phyloP scores from a whole-genome alignment of 2,797 vertebrate species.

The Acestrorhynchus altus region DNA sequence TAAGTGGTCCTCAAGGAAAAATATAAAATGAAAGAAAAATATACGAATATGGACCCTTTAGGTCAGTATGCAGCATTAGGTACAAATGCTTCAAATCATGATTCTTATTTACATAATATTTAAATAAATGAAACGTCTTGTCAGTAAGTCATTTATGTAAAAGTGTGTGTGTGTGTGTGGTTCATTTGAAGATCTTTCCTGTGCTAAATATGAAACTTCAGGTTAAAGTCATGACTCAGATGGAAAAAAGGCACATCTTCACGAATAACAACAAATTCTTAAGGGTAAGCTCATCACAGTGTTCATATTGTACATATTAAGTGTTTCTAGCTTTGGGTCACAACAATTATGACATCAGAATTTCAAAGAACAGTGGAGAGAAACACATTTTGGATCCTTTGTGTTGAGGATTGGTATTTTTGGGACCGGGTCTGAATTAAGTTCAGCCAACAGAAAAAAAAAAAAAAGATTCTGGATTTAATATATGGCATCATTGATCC shows the following conservation, averaged over 20 bases:
- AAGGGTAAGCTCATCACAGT: background rate
- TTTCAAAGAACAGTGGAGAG: slow-evolving; percentile 36
- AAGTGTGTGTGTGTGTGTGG: no score
- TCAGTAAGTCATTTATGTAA: no score
- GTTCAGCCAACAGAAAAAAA: slow-evolving; percentile 48
- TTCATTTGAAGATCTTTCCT: background rate
- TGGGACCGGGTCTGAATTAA: slow-evolving; percentile 51
- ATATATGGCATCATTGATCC: slow-evolving; percentile 54
- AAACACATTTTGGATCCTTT: slow-evolving; percentile 53
- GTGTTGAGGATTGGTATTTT: slow-evolving; percentile 55
- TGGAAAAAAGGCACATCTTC: background rate
- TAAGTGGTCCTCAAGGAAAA: no score
- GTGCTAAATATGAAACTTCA: background rate
- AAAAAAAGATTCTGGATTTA: slow-evolving; percentile 59
- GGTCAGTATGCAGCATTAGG: no score
- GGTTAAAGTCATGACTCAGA: background rate
- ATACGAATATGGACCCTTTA: no score
- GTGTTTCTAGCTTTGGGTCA: slow-evolving; percentile 17
- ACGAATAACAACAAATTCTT: background rate
- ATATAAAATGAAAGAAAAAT: no score
- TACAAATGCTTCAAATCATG: no score
- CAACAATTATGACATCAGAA: slow-evolving; percentile 33
- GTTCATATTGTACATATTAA: slow-evolving; percentile 32
- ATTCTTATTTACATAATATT: no score
- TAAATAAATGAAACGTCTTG: no score